Conservation (phyloP, 2,888 invertebrate genomes). For the Conops quadrifasciatus region DNA sequence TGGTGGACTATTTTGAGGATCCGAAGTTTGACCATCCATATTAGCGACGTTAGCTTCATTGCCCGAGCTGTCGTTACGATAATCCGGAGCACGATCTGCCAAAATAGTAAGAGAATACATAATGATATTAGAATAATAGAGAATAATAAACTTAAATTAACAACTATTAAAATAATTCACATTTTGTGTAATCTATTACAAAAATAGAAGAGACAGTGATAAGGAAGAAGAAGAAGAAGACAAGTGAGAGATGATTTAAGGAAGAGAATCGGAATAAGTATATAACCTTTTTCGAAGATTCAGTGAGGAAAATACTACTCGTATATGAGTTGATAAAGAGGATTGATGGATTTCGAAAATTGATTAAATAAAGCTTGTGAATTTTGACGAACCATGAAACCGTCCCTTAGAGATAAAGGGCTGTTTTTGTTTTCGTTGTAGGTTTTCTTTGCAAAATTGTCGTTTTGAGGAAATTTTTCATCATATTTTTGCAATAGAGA, state of each 20-base stretch:
- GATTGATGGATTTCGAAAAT: not conserved
- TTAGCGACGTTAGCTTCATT: slow-evolving; percentile 72
- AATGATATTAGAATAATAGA: not conserved
- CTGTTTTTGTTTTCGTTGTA: too few species aligned
- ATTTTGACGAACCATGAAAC: too few species aligned
- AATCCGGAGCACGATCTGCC: slow-evolving; percentile 59
- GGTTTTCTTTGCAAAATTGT: too few species aligned
- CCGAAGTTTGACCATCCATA: slow-evolving; percentile 73
- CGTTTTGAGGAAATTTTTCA: too few species aligned
- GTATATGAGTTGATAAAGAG: not conserved
- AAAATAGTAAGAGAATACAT: too few species aligned
- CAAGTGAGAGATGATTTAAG: not conserved
- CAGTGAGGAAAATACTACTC: not conserved
- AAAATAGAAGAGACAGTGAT: not conserved
- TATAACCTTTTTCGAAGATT: too few species aligned
- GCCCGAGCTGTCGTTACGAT: slow-evolving; percentile 67
- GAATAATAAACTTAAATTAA: not conserved
- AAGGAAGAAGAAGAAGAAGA: not conserved
- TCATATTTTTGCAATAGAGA: too few species aligned
- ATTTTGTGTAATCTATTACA: not conserved
- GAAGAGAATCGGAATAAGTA: not conserved
- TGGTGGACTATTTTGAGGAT: slow-evolving; percentile 71
- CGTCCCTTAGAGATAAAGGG: too few species aligned
- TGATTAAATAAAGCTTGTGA: too few species aligned
- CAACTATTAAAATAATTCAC: not conserved